phyloP scores from a whole-genome alignment of 2,797 vertebrate genomes.

The Dermochelys coriacea region DNA sequence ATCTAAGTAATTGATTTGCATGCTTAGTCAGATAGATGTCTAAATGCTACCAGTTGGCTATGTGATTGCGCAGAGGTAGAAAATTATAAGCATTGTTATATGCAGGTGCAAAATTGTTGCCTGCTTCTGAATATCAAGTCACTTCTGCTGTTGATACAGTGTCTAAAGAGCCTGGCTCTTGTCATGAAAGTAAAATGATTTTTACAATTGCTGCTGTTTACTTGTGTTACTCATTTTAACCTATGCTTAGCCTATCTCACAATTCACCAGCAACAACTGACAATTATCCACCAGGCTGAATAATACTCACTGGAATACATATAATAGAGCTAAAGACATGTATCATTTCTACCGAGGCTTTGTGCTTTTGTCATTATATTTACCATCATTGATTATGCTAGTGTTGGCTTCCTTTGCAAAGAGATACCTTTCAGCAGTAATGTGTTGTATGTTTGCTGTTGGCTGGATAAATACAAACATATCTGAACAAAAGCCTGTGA shows the following conservation, averaged over 20 bases:
- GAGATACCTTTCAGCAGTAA: background rate
- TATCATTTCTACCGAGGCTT: background rate
- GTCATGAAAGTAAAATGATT: background rate
- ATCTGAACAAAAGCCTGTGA: background rate
- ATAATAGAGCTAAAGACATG: background rate
- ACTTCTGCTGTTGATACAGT: background rate
- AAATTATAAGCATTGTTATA: background rate
- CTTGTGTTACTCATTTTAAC: background rate
- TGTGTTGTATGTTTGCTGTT: background rate
- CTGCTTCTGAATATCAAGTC: background rate
- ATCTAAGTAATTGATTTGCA: background rate
- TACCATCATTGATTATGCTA: background rate
- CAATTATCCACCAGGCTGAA: background rate
- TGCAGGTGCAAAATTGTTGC: slow-evolving; percentile 11
- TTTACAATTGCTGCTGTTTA: background rate
- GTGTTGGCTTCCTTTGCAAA: background rate
- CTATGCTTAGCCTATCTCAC: background rate
- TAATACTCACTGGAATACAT: background rate
- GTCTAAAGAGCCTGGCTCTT: background rate
- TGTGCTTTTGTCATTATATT: background rate
- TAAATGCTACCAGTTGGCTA: background rate
- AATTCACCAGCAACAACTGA: background rate
- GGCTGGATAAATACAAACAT: background rate
- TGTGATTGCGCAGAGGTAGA: background rate
- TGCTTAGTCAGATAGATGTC: background rate